phyloP scores from a whole-genome alignment of 2,888 invertebrate species.

The Sicus ferrugineus region DNA sequence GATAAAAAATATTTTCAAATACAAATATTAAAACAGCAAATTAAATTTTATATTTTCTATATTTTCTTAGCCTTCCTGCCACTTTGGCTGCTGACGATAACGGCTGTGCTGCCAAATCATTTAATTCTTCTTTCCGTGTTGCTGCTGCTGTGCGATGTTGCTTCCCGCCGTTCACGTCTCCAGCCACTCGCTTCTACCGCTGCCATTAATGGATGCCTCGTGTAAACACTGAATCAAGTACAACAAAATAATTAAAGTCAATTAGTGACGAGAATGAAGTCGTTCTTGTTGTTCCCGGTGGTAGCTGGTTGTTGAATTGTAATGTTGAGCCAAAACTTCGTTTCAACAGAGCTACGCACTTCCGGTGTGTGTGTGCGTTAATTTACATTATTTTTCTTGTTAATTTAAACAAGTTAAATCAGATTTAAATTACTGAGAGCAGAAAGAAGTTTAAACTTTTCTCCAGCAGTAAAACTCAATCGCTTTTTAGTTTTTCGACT shows the following conservation, averaged over 20 bases:
- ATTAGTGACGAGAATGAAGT: constrained; percentile 46
- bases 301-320: too few species aligned
- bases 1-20: background rate
- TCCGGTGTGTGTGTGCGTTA: too few species aligned
- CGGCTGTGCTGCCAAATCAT: background rate
- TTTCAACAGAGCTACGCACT: too few species aligned
- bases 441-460: too few species aligned
- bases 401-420: too few species aligned
- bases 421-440: too few species aligned
- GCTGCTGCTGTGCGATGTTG: background rate
- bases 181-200: background rate
- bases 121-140: background rate
- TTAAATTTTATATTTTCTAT: background rate
- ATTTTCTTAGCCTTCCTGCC: background rate
- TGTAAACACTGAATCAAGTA: constrained; percentile 55
- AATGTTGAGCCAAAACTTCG: too few species aligned
- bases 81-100: background rate
- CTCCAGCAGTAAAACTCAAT: too few species aligned
- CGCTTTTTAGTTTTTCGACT: too few species aligned
- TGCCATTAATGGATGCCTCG: constrained; percentile 25
- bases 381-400: too few species aligned
- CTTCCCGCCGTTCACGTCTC: background rate
- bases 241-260: constrained; percentile 60
- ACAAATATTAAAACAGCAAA: background rate
- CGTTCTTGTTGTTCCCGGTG: constrained; percentile 40